Evolutionary conservation across 2,797 vertebrate genomes (phyloP).

Genomic region (Typhlichthys eigenmanni): DNA sequence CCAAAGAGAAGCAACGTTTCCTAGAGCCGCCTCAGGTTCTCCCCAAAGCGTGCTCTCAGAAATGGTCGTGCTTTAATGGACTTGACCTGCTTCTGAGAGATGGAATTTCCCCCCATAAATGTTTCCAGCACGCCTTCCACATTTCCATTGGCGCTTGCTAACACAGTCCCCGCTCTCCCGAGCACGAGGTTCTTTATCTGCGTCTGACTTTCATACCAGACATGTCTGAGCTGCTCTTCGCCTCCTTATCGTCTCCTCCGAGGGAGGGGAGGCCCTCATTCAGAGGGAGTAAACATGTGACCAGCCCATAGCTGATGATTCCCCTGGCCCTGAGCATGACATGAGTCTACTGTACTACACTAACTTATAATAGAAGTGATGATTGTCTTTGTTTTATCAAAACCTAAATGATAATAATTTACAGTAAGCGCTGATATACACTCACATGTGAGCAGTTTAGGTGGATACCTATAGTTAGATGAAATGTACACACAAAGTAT

Average conservation of each 20-base stretch:
- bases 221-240: slow-evolving; percentile 40
- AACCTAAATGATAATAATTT: too few species aligned
- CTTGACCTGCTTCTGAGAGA: slow-evolving; percentile 21
- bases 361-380: too few species aligned
- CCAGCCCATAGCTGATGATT: slow-evolving; percentile 4
- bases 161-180: slow-evolving; percentile 10
- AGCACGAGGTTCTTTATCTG: slow-evolving; percentile 28
- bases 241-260: slow-evolving; percentile 41
- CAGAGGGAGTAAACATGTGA: slow-evolving; percentile 18
- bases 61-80: not conserved
- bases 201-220: slow-evolving; percentile 35
- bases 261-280: slow-evolving; percentile 40
- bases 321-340: not conserved
- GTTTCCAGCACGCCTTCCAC: slow-evolving; percentile 21
- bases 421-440: too few species aligned
- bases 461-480: too few species aligned
- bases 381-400: too few species aligned
- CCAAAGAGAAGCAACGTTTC: slow-evolving; percentile 41
- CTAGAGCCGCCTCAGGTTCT: slow-evolving; percentile 1
- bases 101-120: slow-evolving; percentile 21
- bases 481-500: too few species aligned
- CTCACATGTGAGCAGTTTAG: too few species aligned
- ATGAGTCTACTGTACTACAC: too few species aligned
- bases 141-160: not conserved
- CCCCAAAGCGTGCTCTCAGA: slow-evolving; percentile 11